These are phyloP conservation scores for Chloromyia formosa DNA, from an alignment of 2,888 invertebrate genomes.

Conservation along the genomic window DNA sequence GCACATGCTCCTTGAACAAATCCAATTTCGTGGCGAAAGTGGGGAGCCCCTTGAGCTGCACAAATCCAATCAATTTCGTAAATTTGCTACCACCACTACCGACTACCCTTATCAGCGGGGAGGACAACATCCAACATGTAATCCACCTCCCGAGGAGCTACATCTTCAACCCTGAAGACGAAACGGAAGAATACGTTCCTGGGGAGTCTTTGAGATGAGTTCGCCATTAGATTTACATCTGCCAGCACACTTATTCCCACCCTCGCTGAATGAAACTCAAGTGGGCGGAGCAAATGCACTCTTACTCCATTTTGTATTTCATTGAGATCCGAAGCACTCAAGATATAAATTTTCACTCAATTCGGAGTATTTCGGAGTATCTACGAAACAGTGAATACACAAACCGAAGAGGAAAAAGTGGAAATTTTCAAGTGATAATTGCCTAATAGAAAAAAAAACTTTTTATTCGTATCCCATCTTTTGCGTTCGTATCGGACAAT, in stretches of 20 bases:
- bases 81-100: constrained; percentile 41
- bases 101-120: not conserved
- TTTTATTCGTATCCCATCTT: no score
- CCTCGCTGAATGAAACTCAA: not conserved
- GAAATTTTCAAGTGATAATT: no score
- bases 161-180: not conserved
- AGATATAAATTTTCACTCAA: no score
- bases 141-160: no score
- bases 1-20: constrained; percentile 45
- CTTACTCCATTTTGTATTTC: constrained; percentile 45
- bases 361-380: no score
- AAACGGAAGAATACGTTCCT: no score
- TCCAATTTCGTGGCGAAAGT: constrained; percentile 36
- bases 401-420: no score
- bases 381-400: no score
- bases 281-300: constrained; percentile 37
- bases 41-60: constrained; percentile 44
- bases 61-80: constrained; percentile 49
- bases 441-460: no score
- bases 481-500: no score
- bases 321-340: no score
- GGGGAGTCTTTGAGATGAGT: not conserved
- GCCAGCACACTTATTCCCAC: not conserved
- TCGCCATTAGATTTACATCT: constrained; percentile 24
- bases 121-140: no score